Base-by-base conservation (phyloP, 2,888 invertebrate genomes). In the Patella pellucida region DNA sequence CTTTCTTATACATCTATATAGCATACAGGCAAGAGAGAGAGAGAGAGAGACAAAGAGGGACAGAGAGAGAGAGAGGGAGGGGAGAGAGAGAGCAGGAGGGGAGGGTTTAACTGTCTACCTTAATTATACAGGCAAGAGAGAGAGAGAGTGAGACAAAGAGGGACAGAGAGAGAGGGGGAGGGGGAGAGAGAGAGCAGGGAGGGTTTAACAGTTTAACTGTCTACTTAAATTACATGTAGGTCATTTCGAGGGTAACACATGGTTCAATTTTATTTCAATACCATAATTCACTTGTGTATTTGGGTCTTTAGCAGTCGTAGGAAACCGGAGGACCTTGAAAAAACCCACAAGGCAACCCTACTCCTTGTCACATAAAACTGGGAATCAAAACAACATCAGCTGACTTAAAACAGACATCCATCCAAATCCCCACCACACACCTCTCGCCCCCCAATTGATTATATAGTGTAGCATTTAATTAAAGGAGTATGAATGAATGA, bases 21-120 rank as follows among this genome's bases (percentile, higher is more conserved):
- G n/a, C 41, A 68, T 52, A 19, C 31, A 74, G 31, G 52, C 3
- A 23, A n/a, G 51, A 27, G 54, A 52, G 54, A 69, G 52, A 54
- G 54, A 52, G 74, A 74, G 19, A 12, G 52, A 69, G 69, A 74
- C 31, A 69, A 19, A 16, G 69, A 74, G 52, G 52, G 31, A 69
- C 15, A 71, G 54, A 41, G 50, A 68, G 54, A 69, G 19, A 69
- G 23, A 73, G 27, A 73, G 70, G 27, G 51, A 69, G 62, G 70
- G 69, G 51, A 14, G 51, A 69, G 73, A 51, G 23, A 69, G 15
- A 54, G 27, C 27, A n/a, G n/a, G n/a, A n/a, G n/a, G n/a, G n/a
- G n/a, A n/a, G n/a, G n/a, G n/a, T n/a, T n/a, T n/a, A n/a, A n/a
- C n/a, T n/a, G n/a, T n/a, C n/a, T n/a, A n/a, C n/a, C n/a, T n/a